Conservation (phyloP, 1,140 invertebrate species). For the Nasonia vitripennis region DNA sequence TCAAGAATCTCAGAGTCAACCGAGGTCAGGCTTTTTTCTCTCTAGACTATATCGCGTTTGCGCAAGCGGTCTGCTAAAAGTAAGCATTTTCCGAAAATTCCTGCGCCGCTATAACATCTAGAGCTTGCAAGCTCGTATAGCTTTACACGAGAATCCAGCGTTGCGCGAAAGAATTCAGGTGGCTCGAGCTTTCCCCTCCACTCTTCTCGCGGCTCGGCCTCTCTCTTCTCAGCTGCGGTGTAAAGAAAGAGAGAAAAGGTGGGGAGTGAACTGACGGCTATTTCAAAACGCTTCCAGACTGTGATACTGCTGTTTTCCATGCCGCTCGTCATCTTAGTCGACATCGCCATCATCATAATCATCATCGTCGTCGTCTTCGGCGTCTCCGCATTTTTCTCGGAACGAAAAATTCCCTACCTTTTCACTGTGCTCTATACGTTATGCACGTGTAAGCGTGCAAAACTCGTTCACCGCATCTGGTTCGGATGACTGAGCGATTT, state of each 20-base stretch:
- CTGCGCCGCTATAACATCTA: background rate
- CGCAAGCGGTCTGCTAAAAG: background rate
- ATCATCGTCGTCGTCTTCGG: background rate
- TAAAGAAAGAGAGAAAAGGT: background rate
- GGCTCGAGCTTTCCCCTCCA: background rate
- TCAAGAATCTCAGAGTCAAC: background rate
- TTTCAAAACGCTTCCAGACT: constrained; percentile 67
- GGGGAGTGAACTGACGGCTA: constrained; percentile 52
- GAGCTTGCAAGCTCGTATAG: background rate
- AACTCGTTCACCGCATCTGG: background rate
- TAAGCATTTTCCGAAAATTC: background rate
- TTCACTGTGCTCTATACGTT: background rate
- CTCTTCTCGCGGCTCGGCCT: background rate
- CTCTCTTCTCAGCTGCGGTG: background rate
- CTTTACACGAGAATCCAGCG: constrained; percentile 2
- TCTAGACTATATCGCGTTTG: background rate
- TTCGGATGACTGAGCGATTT: background rate
- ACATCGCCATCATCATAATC: constrained; percentile 51
- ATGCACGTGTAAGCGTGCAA: background rate
- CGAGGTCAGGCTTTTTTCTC: background rate
- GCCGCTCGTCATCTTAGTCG: constrained; percentile 29
- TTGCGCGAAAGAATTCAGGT: background rate
- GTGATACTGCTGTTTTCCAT: constrained; percentile 67
- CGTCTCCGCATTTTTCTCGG: constrained; percentile 30
- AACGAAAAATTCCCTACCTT: constrained; percentile 11